Conservation (phyloP, 1,140 invertebrate genomes). For the Bradysia coprophila region DNA sequence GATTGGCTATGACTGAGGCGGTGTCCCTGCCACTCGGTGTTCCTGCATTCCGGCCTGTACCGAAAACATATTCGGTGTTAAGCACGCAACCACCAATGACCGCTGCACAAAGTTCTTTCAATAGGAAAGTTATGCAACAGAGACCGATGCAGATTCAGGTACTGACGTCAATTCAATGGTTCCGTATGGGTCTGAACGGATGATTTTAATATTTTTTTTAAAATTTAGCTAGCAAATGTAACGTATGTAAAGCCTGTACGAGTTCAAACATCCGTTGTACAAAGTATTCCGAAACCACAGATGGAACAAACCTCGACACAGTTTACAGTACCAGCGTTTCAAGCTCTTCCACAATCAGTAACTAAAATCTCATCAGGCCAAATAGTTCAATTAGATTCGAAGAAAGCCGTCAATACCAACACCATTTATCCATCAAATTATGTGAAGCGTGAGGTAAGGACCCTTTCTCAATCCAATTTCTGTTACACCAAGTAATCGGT, state of each 20-base stretch:
- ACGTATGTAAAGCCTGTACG: too few species aligned
- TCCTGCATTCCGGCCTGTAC: slow-evolving; percentile 57
- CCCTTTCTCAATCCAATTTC: too few species aligned
- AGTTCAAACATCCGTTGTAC: background rate
- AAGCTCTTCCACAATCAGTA: slow-evolving; percentile 30
- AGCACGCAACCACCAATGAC: too few species aligned
- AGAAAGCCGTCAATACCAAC: background rate
- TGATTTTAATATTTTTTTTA: too few species aligned
- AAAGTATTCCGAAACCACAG: background rate
- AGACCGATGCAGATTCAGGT: background rate
- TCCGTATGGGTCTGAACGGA: too few species aligned
- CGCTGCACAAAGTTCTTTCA: background rate
- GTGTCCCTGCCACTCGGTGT: slow-evolving; percentile 32
- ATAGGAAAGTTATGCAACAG: background rate
- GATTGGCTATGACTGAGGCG: slow-evolving; percentile 25
- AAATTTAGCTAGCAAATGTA: too few species aligned
- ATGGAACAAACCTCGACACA: too few species aligned
- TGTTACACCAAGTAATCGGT: too few species aligned
- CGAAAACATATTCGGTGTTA: slow-evolving; percentile 25
- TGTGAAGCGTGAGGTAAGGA: too few species aligned
- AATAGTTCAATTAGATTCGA: slow-evolving; percentile 2
- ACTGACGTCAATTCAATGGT: background rate
- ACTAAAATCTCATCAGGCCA: slow-evolving; percentile 23
- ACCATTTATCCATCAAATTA: too few species aligned
- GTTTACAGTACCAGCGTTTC: slow-evolving; percentile 24